Evolutionary conservation across 1,140 invertebrate species (phyloP).

Genomic region (Chelonus insularis): DNA sequence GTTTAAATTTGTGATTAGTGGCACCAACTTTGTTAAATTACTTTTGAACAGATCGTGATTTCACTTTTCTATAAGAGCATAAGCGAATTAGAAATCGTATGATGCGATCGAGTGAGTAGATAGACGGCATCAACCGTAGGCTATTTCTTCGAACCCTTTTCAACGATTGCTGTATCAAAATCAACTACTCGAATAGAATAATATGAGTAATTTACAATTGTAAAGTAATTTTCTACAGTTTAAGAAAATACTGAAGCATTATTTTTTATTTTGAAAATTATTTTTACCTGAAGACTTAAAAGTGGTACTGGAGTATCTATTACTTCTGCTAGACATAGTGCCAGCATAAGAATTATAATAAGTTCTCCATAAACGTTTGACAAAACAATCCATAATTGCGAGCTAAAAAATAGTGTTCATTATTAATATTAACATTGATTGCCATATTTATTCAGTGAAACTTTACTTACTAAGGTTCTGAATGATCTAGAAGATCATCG

Average conservation of each 20-base stretch:
- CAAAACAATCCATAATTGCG: conserved; percentile 63
- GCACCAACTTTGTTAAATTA: not conserved
- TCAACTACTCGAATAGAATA: too few species aligned
- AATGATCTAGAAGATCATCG: conserved; percentile 47
- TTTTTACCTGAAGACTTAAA: conserved; percentile 65
- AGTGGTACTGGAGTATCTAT: conserved; percentile 65
- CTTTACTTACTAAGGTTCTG: conserved; percentile 53
- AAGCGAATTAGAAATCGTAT: conserved; percentile 27
- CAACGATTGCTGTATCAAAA: too few species aligned
- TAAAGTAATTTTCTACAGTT: too few species aligned
- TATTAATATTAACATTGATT: too few species aligned
- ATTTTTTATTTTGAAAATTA: not conserved
- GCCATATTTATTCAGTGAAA: too few species aligned
- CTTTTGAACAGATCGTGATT: not conserved
- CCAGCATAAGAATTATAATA: conserved; percentile 64
- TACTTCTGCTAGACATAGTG: conserved; percentile 65
- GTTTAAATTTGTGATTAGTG: not conserved
- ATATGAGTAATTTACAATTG: too few species aligned
- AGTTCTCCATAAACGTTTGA: conserved; percentile 68
- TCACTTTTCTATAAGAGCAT: conserved; percentile 19
- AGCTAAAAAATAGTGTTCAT: conserved; percentile 59
- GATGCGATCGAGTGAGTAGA: conserved; percentile 31
- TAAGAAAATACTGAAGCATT: not conserved
- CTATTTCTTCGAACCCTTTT: not conserved
- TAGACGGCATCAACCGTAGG: not conserved